Evolutionary conservation across 1,140 invertebrate species (phyloP).

Genomic region (Diorhabda sublineata): DNA sequence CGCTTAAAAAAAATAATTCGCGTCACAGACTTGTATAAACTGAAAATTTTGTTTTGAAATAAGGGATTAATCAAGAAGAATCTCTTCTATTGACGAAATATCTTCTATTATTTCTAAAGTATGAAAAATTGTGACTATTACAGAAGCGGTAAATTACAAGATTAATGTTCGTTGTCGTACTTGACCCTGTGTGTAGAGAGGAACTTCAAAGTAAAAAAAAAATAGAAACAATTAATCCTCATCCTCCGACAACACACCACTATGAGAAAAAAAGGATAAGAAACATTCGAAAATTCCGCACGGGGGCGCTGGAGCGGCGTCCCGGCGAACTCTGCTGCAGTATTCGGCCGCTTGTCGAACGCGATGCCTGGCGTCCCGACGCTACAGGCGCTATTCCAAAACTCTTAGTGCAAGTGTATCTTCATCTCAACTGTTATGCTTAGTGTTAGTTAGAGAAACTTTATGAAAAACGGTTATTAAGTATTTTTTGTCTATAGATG

Average conservation of each 20-base stretch:
- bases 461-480: background rate
- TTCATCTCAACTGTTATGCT: conserved; percentile 11
- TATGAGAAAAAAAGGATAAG: conserved; percentile 10
- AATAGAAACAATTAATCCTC: conserved; percentile 10
- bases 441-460: conserved; percentile 6
- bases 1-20: too few relatives aligned
- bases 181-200: too few relatives aligned
- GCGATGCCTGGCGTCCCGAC: conserved; percentile 30
- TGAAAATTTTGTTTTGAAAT: too few relatives aligned
- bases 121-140: too few relatives aligned
- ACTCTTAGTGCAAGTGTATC: conserved; percentile 27
- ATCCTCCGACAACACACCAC: conserved; percentile 4
- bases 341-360: conserved; percentile 29
- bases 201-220: background rate
- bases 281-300: conserved; percentile 33
- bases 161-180: too few relatives aligned
- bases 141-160: too few relatives aligned
- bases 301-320: conserved; percentile 32
- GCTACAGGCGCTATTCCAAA: conserved; percentile 19
- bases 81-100: too few relatives aligned
- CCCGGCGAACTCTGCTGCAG: conserved; percentile 39
- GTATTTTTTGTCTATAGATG: background rate
- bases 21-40: too few relatives aligned
- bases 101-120: too few relatives aligned
- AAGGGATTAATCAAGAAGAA: too few relatives aligned